Evolutionary conservation across 2,797 vertebrate genomes (phyloP).

Genomic region (Anableps anableps): DNA sequence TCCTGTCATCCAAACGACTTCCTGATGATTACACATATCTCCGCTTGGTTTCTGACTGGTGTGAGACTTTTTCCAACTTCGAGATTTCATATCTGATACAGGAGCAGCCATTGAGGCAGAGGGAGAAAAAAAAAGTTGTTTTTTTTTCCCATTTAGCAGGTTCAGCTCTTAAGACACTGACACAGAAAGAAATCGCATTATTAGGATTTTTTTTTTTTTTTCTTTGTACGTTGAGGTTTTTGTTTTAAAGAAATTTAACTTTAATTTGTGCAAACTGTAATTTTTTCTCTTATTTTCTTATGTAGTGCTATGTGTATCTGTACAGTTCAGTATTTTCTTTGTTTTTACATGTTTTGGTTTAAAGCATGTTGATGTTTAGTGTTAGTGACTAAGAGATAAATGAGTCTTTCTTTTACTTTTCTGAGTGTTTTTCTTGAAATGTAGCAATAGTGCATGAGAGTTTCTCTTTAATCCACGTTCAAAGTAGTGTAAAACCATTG

Average conservation of each 20-base stretch:
- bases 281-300: background rate
- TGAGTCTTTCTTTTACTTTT: constrained; percentile 13
- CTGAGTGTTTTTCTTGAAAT: constrained; percentile 15
- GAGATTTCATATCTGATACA: constrained; percentile 44
- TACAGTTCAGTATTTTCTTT: background rate
- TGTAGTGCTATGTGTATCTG: background rate
- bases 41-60: constrained; percentile 6
- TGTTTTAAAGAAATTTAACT: background rate
- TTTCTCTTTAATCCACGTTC: background rate
- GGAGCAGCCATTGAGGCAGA: constrained; percentile 39
- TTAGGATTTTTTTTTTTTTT: background rate
- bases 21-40: constrained; percentile 18
- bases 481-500: background rate
- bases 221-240: background rate
- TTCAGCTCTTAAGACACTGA: background rate
- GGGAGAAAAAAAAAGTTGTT: constrained; percentile 48
- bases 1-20: constrained; percentile 18
- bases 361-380: background rate
- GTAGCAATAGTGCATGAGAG: constrained; percentile 2
- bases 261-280: background rate
- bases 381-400: constrained; percentile 6
- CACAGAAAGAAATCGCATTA: background rate
- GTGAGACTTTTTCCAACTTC: constrained; percentile 20
- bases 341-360: constrained; percentile 2
- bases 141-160: constrained; percentile 8